Evolutionary conservation across 2,113 vertebrate species (phyloP).

Genomic region (Cacatua alba): DNA sequence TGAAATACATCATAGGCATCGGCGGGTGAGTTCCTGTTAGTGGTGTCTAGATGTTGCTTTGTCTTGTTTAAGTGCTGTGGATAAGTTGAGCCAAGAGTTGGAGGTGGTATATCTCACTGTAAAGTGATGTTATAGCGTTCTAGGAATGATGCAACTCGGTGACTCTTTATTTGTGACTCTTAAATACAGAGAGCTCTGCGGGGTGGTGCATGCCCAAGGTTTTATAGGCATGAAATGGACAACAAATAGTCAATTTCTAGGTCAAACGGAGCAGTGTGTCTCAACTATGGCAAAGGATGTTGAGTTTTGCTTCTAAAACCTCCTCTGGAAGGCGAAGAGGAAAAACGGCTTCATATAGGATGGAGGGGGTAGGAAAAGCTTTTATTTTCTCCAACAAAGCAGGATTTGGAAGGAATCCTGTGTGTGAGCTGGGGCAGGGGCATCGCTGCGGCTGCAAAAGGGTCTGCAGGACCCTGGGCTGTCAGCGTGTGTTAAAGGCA

Average conservation of each 20-base stretch:
- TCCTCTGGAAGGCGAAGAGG: neutral
- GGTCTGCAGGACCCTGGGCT: too few species aligned
- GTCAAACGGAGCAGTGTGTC: neutral
- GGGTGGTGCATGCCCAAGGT: neutral
- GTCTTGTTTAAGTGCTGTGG: accelerated
- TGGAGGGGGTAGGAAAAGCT: accelerated
- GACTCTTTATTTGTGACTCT: too few species aligned
- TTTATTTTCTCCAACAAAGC: accelerated
- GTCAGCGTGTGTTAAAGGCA: neutral
- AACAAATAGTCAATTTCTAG: neutral
- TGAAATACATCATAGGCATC: slow-evolving; percentile 91
- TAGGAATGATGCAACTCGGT: neutral
- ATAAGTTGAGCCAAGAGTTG: accelerated
- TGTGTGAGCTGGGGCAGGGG: accelerated
- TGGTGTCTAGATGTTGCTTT: neutral
- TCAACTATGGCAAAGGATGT: neutral
- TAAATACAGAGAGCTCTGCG: neutral
- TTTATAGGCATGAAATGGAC: neutral
- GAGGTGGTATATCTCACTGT: accelerated
- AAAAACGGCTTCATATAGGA: neutral
- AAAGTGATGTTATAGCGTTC: accelerated
- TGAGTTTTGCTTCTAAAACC: neutral
- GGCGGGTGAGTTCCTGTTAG: slow-evolving; percentile 85
- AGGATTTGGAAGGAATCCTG: neutral
- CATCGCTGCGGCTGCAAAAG: accelerated